Conservation (phyloP, 2,113 vertebrate genomes). For the human (Homo sapiens) region DNA sequence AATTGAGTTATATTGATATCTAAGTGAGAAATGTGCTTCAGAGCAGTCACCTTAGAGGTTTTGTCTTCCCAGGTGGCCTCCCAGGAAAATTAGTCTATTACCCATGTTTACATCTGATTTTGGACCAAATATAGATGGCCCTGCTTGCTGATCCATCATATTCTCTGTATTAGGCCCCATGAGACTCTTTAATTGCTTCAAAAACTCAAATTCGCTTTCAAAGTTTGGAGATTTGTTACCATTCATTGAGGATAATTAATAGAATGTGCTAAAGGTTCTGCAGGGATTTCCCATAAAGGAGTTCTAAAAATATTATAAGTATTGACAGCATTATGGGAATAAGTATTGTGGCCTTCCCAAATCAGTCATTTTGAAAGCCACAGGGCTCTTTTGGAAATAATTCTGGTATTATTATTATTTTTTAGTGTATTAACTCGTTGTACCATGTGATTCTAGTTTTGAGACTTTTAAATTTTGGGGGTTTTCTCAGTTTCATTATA, state of each 20-base stretch:
- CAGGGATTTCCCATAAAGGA: conserved; percentile 18
- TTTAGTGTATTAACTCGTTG: not conserved
- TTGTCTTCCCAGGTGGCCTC: not conserved
- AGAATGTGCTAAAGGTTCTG: not conserved
- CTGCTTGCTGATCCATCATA: not conserved
- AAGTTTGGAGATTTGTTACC: not conserved
- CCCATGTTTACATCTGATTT: conserved; percentile 5
- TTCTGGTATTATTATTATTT: not conserved
- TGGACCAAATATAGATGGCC: not conserved
- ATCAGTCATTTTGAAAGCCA: not conserved
- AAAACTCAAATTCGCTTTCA: not conserved
- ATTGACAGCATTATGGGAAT: not conserved
- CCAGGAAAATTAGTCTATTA: not conserved
- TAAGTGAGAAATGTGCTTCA: not conserved
- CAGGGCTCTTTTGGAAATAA: conserved; percentile 5
- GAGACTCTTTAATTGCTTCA: not conserved
- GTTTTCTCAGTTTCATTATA: not conserved
- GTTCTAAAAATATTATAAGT: not conserved
- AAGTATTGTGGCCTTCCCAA: not conserved
- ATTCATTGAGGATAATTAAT: not conserved
- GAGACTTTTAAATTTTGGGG: conserved; percentile 31
- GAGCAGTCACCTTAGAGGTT: not conserved
- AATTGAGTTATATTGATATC: not conserved
- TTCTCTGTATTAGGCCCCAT: not conserved
- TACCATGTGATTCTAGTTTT: not conserved